Percentiles rank a stretch among this genome's conserved stretches.
Conservation (phyloP, 64 coral and sea anemone species). For the Astreopora myriophthalma region DNA sequence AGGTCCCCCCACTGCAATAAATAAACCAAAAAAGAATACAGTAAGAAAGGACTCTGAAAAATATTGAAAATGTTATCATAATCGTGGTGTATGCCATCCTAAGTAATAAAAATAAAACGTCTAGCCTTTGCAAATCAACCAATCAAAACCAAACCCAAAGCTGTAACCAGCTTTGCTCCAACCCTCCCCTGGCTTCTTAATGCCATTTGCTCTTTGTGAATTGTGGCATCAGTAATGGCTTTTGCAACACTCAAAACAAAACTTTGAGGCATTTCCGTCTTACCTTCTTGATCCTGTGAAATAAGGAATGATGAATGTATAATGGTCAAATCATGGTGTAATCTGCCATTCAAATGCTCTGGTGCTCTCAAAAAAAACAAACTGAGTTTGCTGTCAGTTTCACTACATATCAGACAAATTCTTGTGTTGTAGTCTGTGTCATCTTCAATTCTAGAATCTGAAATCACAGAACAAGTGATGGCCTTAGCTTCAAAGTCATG, state of each 20-base stretch:
- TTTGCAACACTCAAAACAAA: too few relatives aligned
- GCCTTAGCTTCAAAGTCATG: too few relatives aligned
- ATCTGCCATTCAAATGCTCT: conserved; percentile 17
- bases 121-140: too few relatives aligned
- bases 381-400: not conserved
- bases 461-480: not conserved
- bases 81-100: too few relatives aligned
- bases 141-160: too few relatives aligned
- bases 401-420: conserved; percentile 8
- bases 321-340: not conserved
- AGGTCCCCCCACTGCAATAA: conserved; percentile 11
- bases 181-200: too few relatives aligned
- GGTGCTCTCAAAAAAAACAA: not conserved
- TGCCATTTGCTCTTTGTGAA: too few relatives aligned
- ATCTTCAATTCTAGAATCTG: not conserved
- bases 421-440: not conserved
- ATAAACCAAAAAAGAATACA: not conserved
- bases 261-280: not conserved
- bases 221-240: too few relatives aligned
- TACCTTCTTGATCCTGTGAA: conserved; percentile 29
- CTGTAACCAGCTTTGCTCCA: too few relatives aligned
- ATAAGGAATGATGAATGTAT: not conserved
- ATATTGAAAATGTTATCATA: not conserved
- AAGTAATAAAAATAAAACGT: too few relatives aligned
- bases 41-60: not conserved